Conservation (phyloP, 1,140 invertebrate genomes). For the Ectropis grisescens region DNA sequence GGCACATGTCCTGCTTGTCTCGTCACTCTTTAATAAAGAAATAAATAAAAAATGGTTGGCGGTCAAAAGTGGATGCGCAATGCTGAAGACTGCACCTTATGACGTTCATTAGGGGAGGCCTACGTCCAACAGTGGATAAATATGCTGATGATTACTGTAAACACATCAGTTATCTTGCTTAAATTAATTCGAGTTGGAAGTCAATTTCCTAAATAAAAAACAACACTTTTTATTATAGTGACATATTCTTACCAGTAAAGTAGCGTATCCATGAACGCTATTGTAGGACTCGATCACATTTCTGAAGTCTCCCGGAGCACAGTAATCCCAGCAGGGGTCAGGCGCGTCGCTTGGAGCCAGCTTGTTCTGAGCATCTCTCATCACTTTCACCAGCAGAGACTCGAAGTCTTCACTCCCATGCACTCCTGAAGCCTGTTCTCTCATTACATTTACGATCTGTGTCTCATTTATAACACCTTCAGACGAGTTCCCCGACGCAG, state of each 20-base stretch:
- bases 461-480: conserved; percentile 42
- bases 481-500: conserved; percentile 41
- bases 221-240: no score
- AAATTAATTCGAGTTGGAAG: no score
- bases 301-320: conserved; percentile 47
- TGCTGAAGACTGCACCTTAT: no score
- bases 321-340: conserved; percentile 41
- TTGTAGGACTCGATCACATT: conserved; percentile 48
- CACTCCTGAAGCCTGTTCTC: conserved; percentile 36
- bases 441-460: conserved; percentile 38
- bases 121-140: no score
- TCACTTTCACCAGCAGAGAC: conserved; percentile 37
- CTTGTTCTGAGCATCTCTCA: conserved; percentile 37
- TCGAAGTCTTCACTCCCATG: conserved; percentile 39
- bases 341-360: conserved; percentile 33
- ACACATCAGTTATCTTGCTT: no score
- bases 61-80: no score
- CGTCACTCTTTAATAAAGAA: no score
- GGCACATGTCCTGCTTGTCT: no score
- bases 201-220: no score
- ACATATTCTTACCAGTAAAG: conserved; percentile 40
- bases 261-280: conserved; percentile 55
- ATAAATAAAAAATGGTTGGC: no score
- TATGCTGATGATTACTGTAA: no score
- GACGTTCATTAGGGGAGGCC: no score